These are phyloP conservation scores for Operophtera brumata DNA, from an alignment of 2,888 invertebrate species.

Conservation along the genomic window DNA sequence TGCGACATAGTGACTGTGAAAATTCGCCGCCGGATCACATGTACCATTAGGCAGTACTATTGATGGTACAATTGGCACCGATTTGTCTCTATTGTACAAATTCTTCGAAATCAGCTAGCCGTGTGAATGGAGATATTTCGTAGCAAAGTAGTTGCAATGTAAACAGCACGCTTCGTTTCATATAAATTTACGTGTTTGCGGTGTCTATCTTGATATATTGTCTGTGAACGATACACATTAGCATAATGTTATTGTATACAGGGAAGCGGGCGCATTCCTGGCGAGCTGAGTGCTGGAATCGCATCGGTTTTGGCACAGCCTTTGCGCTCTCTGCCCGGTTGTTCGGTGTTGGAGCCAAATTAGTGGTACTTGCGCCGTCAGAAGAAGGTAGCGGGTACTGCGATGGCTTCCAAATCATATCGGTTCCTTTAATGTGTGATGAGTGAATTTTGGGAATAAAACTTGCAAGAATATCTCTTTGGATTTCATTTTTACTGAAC, in stretches of 20 bases:
- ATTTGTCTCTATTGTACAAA: too few species aligned
- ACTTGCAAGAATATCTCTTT: neutral
- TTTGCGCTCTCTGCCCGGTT: slow-evolving; percentile 46
- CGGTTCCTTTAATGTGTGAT: slow-evolving; percentile 27
- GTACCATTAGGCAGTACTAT: too few species aligned
- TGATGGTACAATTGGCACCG: too few species aligned
- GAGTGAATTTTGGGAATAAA: slow-evolving; percentile 19
- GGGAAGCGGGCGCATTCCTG: slow-evolving; percentile 43
- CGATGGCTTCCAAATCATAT: slow-evolving; percentile 43
- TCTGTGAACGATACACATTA: slow-evolving; percentile 54
- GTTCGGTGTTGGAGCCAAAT: slow-evolving; percentile 51
- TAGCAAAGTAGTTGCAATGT: too few species aligned
- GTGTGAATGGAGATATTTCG: too few species aligned
- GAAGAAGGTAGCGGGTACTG: slow-evolving; percentile 42
- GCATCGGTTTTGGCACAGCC: slow-evolving; percentile 58
- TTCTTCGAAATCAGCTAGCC: too few species aligned
- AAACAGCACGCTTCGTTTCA: too few species aligned
- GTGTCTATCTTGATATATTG: too few species aligned
- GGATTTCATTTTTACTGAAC: neutral
- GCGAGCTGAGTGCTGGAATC: slow-evolving; percentile 48
- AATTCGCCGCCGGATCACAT: too few species aligned
- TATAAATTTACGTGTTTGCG: too few species aligned
- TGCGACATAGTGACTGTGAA: too few species aligned
- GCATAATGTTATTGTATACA: slow-evolving; percentile 59
- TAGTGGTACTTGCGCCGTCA: slow-evolving; percentile 50